These are phyloP conservation scores for Drepana arcuata DNA, from an alignment of 1,140 invertebrate genomes.

Conservation along the genomic window DNA sequence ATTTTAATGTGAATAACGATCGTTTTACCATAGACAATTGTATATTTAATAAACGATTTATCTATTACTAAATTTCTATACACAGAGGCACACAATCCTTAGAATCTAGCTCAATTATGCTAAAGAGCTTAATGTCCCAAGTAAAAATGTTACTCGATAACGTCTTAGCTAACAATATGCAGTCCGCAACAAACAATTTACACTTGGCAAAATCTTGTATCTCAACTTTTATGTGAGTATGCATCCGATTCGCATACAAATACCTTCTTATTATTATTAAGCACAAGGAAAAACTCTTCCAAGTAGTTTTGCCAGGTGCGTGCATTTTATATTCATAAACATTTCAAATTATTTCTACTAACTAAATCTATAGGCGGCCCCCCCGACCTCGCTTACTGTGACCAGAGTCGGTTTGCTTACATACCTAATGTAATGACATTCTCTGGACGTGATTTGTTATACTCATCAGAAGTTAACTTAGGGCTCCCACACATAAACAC, in stretches of 20 bases:
- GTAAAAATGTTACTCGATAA: slow-evolving; percentile 26
- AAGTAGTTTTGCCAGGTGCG: no score
- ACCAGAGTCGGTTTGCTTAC: slow-evolving; percentile 48
- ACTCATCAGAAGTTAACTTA: no score
- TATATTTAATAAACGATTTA: slow-evolving; percentile 19
- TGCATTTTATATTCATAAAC: no score
- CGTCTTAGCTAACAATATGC: slow-evolving; percentile 22
- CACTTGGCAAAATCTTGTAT: slow-evolving; percentile 19
- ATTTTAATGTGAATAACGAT: slow-evolving; percentile 24
- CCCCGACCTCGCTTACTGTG: slow-evolving; percentile 42
- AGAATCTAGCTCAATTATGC: slow-evolving; percentile 32
- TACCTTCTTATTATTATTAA: no score
- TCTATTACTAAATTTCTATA: slow-evolving; percentile 39
- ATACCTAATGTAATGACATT: slow-evolving; percentile 12
- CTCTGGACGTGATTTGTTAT: no score
- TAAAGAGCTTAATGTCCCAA: slow-evolving; percentile 23
- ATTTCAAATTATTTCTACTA: slow-evolving; percentile 29
- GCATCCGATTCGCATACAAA: no score
- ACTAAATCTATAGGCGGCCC: slow-evolving; percentile 62
- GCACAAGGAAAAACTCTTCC: no score
- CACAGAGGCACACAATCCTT: slow-evolving; percentile 66
- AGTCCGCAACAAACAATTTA: slow-evolving; percentile 13
- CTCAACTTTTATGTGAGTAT: no score
- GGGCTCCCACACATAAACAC: no score
- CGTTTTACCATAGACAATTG: slow-evolving; percentile 14